These are phyloP conservation scores for Drosophila affinis DNA, from an alignment of 2,888 invertebrate species.

Conservation along the genomic window DNA sequence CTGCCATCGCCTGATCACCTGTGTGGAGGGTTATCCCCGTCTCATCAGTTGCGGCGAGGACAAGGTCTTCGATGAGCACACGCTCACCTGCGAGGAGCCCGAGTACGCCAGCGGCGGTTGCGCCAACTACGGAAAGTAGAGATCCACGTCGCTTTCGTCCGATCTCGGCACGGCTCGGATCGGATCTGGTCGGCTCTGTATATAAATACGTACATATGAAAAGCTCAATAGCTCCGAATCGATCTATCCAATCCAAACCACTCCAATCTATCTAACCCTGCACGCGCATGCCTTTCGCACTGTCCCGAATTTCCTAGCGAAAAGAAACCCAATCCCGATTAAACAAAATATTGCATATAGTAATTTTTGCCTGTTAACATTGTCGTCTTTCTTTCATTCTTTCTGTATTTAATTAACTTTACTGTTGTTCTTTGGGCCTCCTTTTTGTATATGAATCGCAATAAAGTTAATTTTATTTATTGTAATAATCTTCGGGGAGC, in stretches of 20 bases:
- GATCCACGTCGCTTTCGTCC: neutral
- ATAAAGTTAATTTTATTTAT: constrained; percentile 76
- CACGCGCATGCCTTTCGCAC: constrained; percentile 13
- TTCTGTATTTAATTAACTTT: constrained; percentile 36
- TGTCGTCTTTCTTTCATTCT: neutral
- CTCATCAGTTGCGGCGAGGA: constrained; percentile 94
- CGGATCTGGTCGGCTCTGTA: constrained; percentile 46
- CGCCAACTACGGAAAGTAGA: constrained; percentile 79
- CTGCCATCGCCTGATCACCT: constrained; percentile 94
- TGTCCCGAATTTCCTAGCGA: constrained; percentile 17
- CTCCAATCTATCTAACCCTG: constrained; percentile 4
- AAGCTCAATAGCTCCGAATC: constrained; percentile 44
- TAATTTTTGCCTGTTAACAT: constrained; percentile 22
- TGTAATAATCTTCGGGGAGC: constrained; percentile 44
- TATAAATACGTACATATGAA: constrained; percentile 34
- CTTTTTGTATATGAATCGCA: constrained; percentile 58
- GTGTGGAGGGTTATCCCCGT: constrained; percentile 94
- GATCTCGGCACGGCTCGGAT: constrained; percentile 11
- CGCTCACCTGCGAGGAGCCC: constrained; percentile 91
- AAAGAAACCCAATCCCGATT: neutral
- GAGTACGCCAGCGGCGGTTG: constrained; percentile 81
- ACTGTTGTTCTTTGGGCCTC: constrained; percentile 13
- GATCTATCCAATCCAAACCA: neutral
- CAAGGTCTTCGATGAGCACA: constrained; percentile 93
- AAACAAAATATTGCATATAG: constrained; percentile 37